Conservation (phyloP, 2,888 invertebrate genomes). For the Dicyrtomina minuta region DNA sequence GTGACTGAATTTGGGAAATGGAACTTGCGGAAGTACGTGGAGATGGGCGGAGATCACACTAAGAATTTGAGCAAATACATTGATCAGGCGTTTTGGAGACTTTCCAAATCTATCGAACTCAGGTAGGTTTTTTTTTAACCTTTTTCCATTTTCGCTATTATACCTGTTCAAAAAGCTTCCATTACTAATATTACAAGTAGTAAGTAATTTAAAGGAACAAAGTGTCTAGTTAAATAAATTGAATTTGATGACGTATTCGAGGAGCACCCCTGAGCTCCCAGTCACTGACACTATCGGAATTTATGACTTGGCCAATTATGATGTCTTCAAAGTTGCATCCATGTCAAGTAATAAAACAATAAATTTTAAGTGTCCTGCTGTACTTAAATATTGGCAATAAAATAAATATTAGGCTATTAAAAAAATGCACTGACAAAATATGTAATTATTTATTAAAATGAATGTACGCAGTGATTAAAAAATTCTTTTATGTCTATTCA, state of each 20-base stretch:
- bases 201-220: neutral
- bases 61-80: neutral
- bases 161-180: no score
- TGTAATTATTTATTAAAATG: no score
- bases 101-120: no score
- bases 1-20: no score
- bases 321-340: no score
- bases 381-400: neutral
- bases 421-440: no score
- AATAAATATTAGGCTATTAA: neutral
- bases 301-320: neutral
- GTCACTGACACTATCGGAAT: neutral
- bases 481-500: no score
- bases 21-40: no score
- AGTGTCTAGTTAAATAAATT: neutral
- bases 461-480: no score
- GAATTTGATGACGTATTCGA: neutral
- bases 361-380: neutral
- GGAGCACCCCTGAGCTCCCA: neutral
- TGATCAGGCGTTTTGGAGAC: slow-evolving; percentile 1
- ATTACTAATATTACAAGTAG: neutral
- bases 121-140: no score
- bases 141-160: no score
- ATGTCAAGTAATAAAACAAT: no score
- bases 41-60: neutral